Evolutionary conservation across 92 coral and sea anemone genomes (phyloP), one percentile per base, ranked within the genome.

Genomic region (Paramuricea clavata): DNA sequence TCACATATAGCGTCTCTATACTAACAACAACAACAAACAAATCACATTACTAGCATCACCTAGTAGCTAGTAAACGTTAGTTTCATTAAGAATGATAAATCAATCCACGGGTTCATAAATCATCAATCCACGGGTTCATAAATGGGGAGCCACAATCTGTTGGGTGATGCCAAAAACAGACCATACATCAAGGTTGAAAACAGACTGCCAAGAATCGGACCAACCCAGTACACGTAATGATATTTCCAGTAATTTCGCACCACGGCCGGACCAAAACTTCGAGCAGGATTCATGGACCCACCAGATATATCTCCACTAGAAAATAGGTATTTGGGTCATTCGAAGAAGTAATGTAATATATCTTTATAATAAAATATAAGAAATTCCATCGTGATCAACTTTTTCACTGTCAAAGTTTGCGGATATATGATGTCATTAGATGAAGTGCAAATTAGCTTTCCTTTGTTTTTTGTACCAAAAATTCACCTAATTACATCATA

Each of bases 151-250:
- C 84, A 79, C 73, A 79, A 33, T 59, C 39, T 79, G 54, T 79
- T 41, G 10, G 84, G 84, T 41, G 84, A 32, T 23, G 73, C 84
- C 71, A 79, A 79, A 8, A 79, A 47, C 54, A 79, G 36, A 31
- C 52, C 72, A 49, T 79, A 79, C 49, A 79, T 9, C 28, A 61
- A 22, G 30, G 84, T 44, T 1, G 84, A 59, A 25, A 79, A 59
- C 16, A 79, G 11, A 79, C 84, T 79, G 5, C 84, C 84, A 35
- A 79, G n/a, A 21, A 59, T 49, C 49, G 84, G 84, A 10, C 84
- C 84, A 72, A 72, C 78, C 78, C 78, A 72, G 13, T 72, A 72
- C 52, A 72, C 78, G 27, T 72, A 72, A 35, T 72, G 78, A 39
- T 72, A 0, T 22, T 39, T 39, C 78, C 78, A 72, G 22, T 36